A percentile compares a stretch with the other conserved stretches of the same genome.
These are phyloP conservation scores for Dreissena rostriformis DNA, from an alignment of 1,140 invertebrate genomes.

Conservation along the genomic window DNA sequence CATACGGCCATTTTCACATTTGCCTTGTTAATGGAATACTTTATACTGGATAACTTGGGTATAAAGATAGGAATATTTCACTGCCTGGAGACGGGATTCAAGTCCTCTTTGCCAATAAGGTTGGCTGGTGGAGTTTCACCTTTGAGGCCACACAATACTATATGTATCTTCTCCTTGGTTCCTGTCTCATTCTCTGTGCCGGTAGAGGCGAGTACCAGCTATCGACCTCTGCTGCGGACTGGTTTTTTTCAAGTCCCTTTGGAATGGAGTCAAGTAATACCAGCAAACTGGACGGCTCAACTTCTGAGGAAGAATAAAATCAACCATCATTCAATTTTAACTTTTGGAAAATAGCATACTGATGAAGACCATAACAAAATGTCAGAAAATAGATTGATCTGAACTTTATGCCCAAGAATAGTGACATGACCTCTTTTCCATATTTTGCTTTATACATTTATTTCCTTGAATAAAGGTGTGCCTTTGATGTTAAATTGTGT, in stretches of 20 bases:
- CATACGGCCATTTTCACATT: too few relatives aligned
- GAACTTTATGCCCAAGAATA: neutral
- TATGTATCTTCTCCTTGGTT: conserved; percentile 59
- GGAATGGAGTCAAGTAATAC: conserved; percentile 46
- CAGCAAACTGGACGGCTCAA: conserved; percentile 44
- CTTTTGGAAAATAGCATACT: neutral
- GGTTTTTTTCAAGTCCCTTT: conserved; percentile 40
- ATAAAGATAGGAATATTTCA: neutral
- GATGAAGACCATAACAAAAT: neutral
- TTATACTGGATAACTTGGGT: too few relatives aligned
- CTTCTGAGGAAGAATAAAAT: conserved; percentile 10
- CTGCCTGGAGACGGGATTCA: conserved; percentile 68
- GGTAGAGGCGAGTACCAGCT: conserved; percentile 64
- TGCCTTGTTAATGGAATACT: too few relatives aligned
- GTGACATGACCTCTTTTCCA: too few relatives aligned
- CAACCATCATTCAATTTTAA: neutral
- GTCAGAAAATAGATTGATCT: neutral
- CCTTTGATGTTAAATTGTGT: too few relatives aligned
- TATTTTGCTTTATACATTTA: too few relatives aligned
- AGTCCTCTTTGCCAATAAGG: conserved; percentile 62
- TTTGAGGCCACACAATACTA: conserved; percentile 70
- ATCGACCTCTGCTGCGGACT: conserved; percentile 57
- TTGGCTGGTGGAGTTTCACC: conserved; percentile 64
- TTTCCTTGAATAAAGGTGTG: too few relatives aligned
- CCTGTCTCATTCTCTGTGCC: conserved; percentile 61